phyloP scores from a whole-genome alignment of 2,888 invertebrate genomes.

The Zootermopsis nevadensis region DNA sequence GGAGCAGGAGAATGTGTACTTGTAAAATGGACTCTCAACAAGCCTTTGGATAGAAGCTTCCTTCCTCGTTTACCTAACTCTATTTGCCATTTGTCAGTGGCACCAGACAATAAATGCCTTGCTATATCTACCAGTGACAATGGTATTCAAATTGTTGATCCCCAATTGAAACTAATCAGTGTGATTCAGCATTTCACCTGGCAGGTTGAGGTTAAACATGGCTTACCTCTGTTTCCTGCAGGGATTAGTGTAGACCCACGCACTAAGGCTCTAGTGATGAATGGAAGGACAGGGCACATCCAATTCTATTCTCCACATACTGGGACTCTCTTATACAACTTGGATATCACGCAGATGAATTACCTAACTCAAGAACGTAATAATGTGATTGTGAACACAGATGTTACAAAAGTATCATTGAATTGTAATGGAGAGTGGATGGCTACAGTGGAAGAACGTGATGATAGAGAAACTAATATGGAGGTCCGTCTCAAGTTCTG shows the following conservation, averaged over 20 bases:
- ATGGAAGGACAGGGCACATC: slow-evolving; percentile 78
- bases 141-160: slow-evolving; percentile 62
- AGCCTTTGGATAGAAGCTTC: slow-evolving; percentile 67
- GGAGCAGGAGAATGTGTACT: slow-evolving; percentile 83
- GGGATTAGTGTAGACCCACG: slow-evolving; percentile 72
- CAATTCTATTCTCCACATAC: slow-evolving; percentile 78
- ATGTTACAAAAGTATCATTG: slow-evolving; percentile 75
- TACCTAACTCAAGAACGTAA: slow-evolving; percentile 73
- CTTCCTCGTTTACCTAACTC: slow-evolving; percentile 78
- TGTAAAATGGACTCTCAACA: slow-evolving; percentile 77
- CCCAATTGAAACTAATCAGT: slow-evolving; percentile 65
- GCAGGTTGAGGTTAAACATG: slow-evolving; percentile 61
- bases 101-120: slow-evolving; percentile 72
- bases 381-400: slow-evolving; percentile 71
- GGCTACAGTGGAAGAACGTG: slow-evolving; percentile 68
- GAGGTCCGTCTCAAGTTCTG: slow-evolving; percentile 83
- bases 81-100: slow-evolving; percentile 72
- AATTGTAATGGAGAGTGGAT: slow-evolving; percentile 77
- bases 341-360: slow-evolving; percentile 80
- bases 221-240: slow-evolving; percentile 67
- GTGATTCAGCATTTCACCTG: slow-evolving; percentile 77
- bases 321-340: slow-evolving; percentile 75
- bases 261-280: slow-evolving; percentile 74
- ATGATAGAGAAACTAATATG: slow-evolving; percentile 58
- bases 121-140: slow-evolving; percentile 79